Conservation (phyloP, 2,888 invertebrate species). For the Cheilosia pagana region DNA sequence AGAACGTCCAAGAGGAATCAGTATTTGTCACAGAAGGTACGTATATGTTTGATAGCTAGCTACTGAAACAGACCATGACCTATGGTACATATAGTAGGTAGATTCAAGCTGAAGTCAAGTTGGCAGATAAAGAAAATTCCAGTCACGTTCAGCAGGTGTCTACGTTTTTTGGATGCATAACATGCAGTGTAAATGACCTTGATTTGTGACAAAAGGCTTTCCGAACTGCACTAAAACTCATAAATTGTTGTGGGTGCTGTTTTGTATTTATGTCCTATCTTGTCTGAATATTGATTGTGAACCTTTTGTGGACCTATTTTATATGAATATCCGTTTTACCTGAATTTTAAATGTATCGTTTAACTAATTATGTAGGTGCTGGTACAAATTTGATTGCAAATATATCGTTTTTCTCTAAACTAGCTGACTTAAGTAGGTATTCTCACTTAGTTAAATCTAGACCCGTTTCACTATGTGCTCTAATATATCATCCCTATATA, state of each 20-base stretch:
- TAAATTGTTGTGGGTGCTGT: neutral
- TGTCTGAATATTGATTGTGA: neutral
- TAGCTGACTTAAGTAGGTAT: no score
- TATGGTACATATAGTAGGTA: conserved; percentile 8
- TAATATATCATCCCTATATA: no score
- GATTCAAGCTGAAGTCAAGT: neutral
- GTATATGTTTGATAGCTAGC: conserved; percentile 1
- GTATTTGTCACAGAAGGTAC: neutral
- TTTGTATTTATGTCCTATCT: no score
- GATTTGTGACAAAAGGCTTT: conserved; percentile 1
- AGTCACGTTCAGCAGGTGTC: conserved; percentile 23
- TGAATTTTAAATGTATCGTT: no score
- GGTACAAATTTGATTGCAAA: no score
- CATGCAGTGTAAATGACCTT: conserved; percentile 29
- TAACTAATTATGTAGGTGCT: no score
- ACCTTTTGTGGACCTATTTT: neutral
- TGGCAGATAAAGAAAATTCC: conserved; percentile 2
- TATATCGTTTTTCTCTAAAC: no score
- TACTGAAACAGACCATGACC: conserved; percentile 22
- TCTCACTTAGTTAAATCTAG: no score
- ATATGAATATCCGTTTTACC: no score
- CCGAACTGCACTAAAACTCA: neutral
- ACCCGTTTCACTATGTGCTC: no score
- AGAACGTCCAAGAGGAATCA: conserved; percentile 28
- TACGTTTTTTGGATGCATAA: conserved; percentile 6